Evolutionary conservation across 2,797 vertebrate species (phyloP).

Genomic region (Lates japonicus): DNA sequence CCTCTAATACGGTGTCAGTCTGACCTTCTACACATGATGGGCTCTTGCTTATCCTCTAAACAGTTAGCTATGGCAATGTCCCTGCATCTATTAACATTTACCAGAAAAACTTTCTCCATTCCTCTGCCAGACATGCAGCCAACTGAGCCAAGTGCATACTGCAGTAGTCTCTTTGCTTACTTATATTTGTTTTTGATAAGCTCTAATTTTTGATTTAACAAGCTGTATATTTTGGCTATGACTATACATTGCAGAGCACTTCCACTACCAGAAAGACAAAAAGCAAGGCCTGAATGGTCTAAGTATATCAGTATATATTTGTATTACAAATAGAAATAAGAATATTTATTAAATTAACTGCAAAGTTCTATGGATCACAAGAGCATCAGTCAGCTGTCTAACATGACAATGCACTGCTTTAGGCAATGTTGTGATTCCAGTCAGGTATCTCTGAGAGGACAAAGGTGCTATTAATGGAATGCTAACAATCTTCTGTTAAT

Average conservation of each 20-base stretch:
- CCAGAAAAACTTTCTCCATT: not conserved
- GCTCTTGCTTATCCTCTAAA: not conserved
- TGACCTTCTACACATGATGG: slow-evolving; percentile 19
- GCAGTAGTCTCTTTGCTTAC: not conserved
- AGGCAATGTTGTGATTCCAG: not conserved
- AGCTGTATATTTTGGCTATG: not conserved
- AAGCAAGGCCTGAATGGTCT: too few species aligned
- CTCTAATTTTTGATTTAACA: not conserved
- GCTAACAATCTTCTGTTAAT: slow-evolving; percentile 2
- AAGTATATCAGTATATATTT: too few species aligned
- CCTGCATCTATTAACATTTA: slow-evolving; percentile 36
- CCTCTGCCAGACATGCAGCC: not conserved
- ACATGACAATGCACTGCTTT: not conserved
- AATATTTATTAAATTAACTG: not conserved
- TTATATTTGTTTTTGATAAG: not conserved
- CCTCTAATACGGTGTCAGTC: slow-evolving; percentile 21
- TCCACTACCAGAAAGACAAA: too few species aligned
- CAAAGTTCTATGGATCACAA: not conserved
- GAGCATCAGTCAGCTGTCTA: not conserved
- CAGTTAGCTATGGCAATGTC: slow-evolving; percentile 9
- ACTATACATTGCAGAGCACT: too few species aligned
- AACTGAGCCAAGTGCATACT: not conserved
- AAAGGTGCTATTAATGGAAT: not conserved
- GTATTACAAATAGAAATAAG: too few species aligned
- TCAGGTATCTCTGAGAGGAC: not conserved